Percentiles rank a stretch among this genome's conserved stretches.
Conservation (phyloP, 1,140 invertebrate genomes). For the Micrasema minimum region DNA sequence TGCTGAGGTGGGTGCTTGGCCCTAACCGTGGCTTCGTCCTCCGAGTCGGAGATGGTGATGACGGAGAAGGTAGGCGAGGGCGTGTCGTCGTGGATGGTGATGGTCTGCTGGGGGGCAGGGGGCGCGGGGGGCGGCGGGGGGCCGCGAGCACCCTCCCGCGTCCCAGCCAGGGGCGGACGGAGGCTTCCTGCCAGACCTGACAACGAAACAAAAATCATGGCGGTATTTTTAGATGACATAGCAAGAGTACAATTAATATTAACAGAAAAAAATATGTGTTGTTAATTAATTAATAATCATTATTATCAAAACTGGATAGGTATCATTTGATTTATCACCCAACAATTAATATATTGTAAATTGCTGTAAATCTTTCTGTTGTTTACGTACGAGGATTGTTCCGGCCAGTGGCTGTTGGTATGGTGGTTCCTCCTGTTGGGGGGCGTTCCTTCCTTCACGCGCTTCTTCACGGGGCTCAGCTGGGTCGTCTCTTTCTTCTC, state of each 20-base stretch:
- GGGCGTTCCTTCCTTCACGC: constrained; percentile 96
- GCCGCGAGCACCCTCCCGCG: constrained; percentile 56
- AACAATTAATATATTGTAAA: too few species aligned
- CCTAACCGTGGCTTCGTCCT: constrained; percentile 75
- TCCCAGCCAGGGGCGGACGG: constrained; percentile 45
- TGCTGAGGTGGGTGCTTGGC: constrained; percentile 15
- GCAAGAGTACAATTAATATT: too few species aligned
- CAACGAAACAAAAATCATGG: too few species aligned
- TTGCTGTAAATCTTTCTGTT: too few species aligned
- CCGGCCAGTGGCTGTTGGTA: constrained; percentile 62
- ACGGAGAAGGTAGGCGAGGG: constrained; percentile 95
- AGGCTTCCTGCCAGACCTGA: constrained; percentile 51
- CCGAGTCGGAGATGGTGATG: constrained; percentile 96
- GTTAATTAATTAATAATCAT: too few species aligned
- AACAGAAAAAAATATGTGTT: too few species aligned
- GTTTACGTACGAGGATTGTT: constrained; percentile 43
- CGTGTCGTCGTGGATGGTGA: constrained; percentile 91
- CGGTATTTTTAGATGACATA: too few species aligned
- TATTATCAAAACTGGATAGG: too few species aligned
- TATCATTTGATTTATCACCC: too few species aligned
- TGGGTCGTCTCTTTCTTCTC: constrained; percentile 92
- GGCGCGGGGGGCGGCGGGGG: constrained; percentile 63
- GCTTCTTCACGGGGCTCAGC: constrained; percentile 95
- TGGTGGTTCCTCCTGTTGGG: constrained; percentile 72
- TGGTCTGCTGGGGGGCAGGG: constrained; percentile 69